These are phyloP conservation scores for Tolmerus cingulatus DNA, from an alignment of 2,888 invertebrate genomes.

Conservation along the genomic window DNA sequence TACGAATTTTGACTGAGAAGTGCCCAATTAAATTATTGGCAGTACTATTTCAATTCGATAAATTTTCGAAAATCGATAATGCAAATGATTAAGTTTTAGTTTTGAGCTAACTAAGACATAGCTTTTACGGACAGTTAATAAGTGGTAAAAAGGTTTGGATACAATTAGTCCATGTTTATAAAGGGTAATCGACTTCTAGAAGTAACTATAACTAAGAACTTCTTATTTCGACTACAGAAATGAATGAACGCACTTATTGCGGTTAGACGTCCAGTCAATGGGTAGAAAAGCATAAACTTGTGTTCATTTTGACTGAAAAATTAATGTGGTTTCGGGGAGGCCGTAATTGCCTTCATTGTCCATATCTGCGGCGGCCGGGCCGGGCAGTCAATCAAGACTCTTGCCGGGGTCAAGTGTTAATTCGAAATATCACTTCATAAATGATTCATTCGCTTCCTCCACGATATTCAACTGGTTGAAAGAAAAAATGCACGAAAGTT, in stretches of 20 bases:
- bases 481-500: constrained; percentile 37
- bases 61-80: no score
- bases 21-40: no score
- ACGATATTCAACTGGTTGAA: constrained; percentile 39
- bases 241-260: neutral
- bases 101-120: neutral
- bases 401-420: constrained; percentile 44
- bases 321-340: neutral
- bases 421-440: constrained; percentile 38
- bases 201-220: neutral
- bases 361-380: neutral
- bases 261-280: neutral
- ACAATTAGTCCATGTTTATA: neutral
- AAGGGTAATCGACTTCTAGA: neutral
- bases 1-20: no score
- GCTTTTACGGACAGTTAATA: neutral
- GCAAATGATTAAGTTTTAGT: neutral
- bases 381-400: constrained; percentile 30
- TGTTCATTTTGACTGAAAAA: neutral
- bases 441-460: constrained; percentile 40
- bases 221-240: neutral
- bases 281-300: neutral
- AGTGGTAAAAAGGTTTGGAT: neutral
- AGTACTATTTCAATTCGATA: no score
- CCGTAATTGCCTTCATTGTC: neutral